Conservation (phyloP, 2,888 invertebrate genomes). For the Cynaeus angustus region DNA sequence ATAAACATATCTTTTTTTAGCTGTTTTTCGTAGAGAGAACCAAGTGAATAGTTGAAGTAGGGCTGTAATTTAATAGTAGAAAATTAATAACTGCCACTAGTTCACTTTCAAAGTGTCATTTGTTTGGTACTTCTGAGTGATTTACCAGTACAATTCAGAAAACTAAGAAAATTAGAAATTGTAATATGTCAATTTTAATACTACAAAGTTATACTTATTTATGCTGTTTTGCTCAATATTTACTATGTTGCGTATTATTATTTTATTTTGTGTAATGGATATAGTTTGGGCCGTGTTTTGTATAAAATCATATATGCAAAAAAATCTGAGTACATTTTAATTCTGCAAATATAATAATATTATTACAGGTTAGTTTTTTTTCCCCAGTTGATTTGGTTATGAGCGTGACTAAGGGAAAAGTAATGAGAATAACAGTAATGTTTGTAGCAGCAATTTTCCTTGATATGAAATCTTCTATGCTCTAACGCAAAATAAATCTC, state of each 20-base stretch:
- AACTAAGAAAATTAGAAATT: no score
- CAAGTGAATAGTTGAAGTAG: no score
- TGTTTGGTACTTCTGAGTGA: not conserved
- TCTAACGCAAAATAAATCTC: no score
- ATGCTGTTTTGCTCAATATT: conserved; percentile 36
- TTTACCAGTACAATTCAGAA: not conserved
- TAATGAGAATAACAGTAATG: no score
- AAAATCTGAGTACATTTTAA: not conserved
- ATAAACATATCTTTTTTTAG: no score
- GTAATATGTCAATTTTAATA: not conserved
- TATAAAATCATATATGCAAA: conserved; percentile 45
- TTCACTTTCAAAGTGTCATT: not conserved
- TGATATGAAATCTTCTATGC: no score
- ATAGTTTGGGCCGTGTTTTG: conserved; percentile 39
- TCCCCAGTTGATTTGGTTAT: not conserved
- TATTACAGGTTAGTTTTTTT: not conserved
- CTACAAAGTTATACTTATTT: conserved; percentile 7
- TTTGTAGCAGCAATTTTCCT: no score
- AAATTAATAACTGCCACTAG: not conserved
- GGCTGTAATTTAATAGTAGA: no score
- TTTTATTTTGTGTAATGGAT: conserved; percentile 25
- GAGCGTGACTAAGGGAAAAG: no score
- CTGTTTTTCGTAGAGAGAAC: no score
- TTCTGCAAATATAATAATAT: conserved; percentile 2
- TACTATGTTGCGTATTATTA: conserved; percentile 31